Conservation (phyloP, 2,797 vertebrate genomes). For the Gambelia wislizenii region DNA sequence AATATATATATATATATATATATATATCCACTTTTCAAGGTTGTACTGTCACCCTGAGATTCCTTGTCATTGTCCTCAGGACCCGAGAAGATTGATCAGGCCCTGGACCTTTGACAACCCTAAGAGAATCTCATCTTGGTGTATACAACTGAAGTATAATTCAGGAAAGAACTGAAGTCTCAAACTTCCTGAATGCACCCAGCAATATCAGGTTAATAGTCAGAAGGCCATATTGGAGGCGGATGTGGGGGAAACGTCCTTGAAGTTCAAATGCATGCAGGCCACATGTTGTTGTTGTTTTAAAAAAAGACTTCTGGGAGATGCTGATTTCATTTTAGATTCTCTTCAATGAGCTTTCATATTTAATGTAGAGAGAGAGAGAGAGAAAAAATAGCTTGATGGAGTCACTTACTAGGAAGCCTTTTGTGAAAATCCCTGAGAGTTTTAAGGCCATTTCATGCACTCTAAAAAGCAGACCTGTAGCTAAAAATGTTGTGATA, state of each 20-base stretch:
- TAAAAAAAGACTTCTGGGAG: neutral
- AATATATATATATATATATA: no score
- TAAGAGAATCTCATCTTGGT: no score
- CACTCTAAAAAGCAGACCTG: neutral
- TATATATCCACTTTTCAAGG: no score
- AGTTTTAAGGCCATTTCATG: neutral
- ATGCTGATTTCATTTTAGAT: conserved; percentile 6
- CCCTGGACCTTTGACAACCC: no score
- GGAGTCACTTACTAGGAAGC: neutral
- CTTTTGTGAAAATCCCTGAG: neutral
- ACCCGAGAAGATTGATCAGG: no score
- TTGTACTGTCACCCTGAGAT: no score
- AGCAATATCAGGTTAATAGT: neutral
- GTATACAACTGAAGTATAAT: no score
- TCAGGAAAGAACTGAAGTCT: neutral
- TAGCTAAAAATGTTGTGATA: neutral
- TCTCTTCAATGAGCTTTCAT: neutral
- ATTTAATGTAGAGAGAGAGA: neutral
- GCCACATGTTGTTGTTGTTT: neutral
- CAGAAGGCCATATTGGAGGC: neutral
- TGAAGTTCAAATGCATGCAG: conserved; percentile 2
- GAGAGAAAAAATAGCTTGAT: neutral
- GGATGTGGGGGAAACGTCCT: neutral
- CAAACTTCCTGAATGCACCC: neutral
- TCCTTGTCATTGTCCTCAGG: no score